Evolutionary conservation across 2,113 vertebrate genomes (phyloP).

Genomic region (Mionectes macconnelli): DNA sequence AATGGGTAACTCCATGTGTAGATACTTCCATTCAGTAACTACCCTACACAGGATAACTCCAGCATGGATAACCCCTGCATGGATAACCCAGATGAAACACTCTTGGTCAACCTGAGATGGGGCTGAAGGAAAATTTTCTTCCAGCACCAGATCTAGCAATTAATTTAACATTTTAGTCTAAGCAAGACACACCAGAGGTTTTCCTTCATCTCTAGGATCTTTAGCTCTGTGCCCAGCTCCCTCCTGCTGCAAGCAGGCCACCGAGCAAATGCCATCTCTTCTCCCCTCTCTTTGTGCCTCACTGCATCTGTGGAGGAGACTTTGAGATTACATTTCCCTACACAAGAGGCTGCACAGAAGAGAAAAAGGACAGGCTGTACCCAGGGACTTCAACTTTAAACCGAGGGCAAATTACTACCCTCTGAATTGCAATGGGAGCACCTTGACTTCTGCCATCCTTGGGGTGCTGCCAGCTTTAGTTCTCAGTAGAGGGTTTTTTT

Average conservation of each 20-base stretch:
- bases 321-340: not conserved
- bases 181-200: not conserved
- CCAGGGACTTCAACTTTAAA: not conserved
- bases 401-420: not conserved
- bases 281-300: not conserved
- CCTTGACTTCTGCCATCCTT: not conserved
- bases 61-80: not conserved
- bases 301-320: not conserved
- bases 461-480: not conserved
- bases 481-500: not conserved
- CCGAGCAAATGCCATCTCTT: not conserved
- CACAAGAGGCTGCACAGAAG: not conserved
- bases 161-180: not conserved
- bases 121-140: not conserved
- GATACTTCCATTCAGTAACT: not conserved
- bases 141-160: not conserved
- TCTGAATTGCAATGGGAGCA: accelerated
- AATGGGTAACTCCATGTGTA: not conserved
- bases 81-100: not conserved
- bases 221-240: not conserved
- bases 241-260: not conserved
- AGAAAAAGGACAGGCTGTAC: not conserved
- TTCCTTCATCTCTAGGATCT: not conserved
- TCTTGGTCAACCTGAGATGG: not conserved
- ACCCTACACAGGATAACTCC: not conserved